These are phyloP conservation scores for Reticulitermes lucifugus DNA, from an alignment of 2,888 invertebrate genomes.

Conservation along the genomic window DNA sequence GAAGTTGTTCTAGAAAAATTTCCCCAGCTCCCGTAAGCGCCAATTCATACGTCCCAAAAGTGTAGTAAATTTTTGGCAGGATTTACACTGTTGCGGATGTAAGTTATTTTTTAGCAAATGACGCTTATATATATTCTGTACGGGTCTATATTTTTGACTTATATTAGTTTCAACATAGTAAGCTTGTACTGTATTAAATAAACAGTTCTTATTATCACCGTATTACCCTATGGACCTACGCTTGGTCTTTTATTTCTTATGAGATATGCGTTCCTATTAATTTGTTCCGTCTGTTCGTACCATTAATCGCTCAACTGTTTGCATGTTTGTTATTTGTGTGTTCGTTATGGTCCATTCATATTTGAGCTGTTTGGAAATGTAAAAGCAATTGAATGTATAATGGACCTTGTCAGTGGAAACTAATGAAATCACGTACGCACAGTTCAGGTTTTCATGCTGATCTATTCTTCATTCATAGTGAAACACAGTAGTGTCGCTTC, in stretches of 20 bases:
- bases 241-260: not conserved
- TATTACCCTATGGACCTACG: not conserved
- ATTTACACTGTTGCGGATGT: no score
- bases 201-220: not conserved
- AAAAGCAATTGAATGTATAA: slow-evolving; percentile 32
- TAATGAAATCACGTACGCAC: not conserved
- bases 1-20: no score
- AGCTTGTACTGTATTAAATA: no score
- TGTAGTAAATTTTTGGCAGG: no score
- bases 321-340: not conserved
- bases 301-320: slow-evolving; percentile 21
- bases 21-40: no score
- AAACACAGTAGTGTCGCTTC: not conserved
- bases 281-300: not conserved
- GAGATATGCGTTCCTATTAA: not conserved
- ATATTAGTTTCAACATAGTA: no score
- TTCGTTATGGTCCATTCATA: slow-evolving; percentile 24
- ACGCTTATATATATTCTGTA: no score
- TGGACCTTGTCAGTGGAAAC: not conserved
- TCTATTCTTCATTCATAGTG: not conserved
- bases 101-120: no score
- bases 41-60: no score
- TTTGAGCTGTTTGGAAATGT: not conserved
- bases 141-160: no score
- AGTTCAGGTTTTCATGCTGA: not conserved